These are phyloP conservation scores for Oostethus manadensis DNA, from an alignment of 2,113 vertebrate species.

Conservation along the genomic window DNA sequence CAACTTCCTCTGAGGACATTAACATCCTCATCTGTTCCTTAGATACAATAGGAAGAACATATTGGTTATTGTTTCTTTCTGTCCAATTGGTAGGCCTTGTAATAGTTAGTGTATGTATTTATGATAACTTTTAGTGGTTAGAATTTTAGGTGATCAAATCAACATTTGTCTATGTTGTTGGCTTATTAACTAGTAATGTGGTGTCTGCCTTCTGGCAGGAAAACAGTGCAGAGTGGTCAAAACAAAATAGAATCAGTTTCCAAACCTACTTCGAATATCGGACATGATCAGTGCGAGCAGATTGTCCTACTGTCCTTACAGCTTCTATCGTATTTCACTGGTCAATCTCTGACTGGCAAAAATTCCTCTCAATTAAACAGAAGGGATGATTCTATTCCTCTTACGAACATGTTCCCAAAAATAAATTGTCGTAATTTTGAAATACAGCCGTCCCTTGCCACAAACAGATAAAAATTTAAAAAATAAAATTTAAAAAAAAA, in stretches of 20 bases:
- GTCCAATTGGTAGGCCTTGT: too few species aligned
- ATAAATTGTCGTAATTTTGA: too few species aligned
- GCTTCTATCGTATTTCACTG: constrained; percentile 24
- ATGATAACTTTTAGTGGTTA: too few species aligned
- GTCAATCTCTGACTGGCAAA: constrained; percentile 45
- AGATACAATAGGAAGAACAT: background rate
- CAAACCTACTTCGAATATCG: constrained; percentile 15
- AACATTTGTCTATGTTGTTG: too few species aligned
- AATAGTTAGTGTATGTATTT: too few species aligned
- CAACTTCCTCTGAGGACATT: background rate
- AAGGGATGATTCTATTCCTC: constrained; percentile 8
- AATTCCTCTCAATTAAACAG: constrained; percentile 27
- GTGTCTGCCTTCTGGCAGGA: too few species aligned
- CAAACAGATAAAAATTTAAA: too few species aligned
- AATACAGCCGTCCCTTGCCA: too few species aligned
- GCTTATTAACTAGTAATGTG: background rate
- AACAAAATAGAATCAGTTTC: constrained; percentile 14
- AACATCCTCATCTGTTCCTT: background rate
- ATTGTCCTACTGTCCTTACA: constrained; percentile 19
- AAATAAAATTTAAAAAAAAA: too few species aligned
- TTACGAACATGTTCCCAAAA: too few species aligned
- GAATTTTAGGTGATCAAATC: background rate
- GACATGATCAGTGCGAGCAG: background rate
- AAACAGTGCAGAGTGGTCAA: background rate
- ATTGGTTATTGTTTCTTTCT: too few species aligned